Evolutionary conservation across 2,113 vertebrate species (phyloP).

Genomic region (Epinephelus lanceolatus): DNA sequence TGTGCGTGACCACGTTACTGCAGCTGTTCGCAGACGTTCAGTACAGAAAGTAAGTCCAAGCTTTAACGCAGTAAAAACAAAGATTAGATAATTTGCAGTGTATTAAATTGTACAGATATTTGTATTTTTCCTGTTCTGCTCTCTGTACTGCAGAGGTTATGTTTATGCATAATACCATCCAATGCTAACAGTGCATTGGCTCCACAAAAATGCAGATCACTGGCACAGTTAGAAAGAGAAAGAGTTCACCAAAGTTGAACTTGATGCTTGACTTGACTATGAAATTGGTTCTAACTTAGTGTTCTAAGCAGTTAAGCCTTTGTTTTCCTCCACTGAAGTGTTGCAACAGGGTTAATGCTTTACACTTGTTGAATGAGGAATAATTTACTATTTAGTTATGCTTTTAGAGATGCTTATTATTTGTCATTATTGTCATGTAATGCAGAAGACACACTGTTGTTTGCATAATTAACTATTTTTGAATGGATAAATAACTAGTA

Average conservation of each 20-base stretch:
- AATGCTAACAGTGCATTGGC: neutral
- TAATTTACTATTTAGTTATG: neutral
- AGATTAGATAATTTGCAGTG: too few species aligned
- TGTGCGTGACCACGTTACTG: too few species aligned
- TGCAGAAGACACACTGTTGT: neutral
- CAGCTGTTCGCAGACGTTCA: too few species aligned
- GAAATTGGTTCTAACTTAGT: neutral
- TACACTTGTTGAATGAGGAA: neutral
- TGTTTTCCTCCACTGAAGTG: neutral
- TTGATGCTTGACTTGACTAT: neutral
- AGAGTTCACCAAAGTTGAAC: neutral
- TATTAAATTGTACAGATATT: neutral
- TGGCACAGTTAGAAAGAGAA: neutral
- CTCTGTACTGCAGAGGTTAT: neutral
- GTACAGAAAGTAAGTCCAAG: too few species aligned
- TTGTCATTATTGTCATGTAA: neutral
- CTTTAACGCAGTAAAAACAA: too few species aligned
- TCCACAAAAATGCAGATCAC: neutral
- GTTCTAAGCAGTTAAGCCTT: neutral
- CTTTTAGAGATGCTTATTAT: neutral
- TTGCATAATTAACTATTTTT: conserved; percentile 5
- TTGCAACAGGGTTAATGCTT: neutral
- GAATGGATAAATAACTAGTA: neutral
- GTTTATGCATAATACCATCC: neutral
- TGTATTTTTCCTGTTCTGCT: neutral